These are phyloP conservation scores for Anoura caudifer DNA, from an alignment of 2,113 vertebrate genomes.

Conservation along the genomic window DNA sequence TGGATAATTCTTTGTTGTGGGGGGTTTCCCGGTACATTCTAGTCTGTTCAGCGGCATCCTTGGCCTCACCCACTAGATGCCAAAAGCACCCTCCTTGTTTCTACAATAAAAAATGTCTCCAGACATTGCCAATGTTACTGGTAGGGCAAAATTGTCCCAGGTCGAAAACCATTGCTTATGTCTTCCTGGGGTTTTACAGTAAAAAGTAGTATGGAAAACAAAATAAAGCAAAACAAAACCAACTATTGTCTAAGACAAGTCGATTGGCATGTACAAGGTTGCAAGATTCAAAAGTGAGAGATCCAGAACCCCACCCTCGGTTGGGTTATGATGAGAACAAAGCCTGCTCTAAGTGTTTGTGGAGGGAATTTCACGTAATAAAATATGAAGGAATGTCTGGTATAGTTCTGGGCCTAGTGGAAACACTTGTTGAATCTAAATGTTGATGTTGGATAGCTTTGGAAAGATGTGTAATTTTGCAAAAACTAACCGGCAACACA, in stretches of 20 bases:
- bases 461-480: not conserved
- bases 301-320: not conserved
- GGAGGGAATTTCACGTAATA: not conserved
- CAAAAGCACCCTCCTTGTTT: not conserved
- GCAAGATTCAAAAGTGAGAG: not conserved
- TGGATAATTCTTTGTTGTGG: not conserved
- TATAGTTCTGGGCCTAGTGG: not conserved
- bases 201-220: not conserved
- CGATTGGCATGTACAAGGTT: not conserved
- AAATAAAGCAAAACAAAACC: not conserved
- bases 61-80: not conserved
- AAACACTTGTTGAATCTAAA: not conserved
- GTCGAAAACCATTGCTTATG: not conserved
- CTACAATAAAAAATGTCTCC: not conserved
- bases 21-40: not conserved
- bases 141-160: not conserved
- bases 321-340: not conserved
- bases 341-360: not conserved
- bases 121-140: not conserved
- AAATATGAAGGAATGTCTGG: not conserved
- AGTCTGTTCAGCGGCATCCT: not conserved
- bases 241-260: not conserved
- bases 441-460: not conserved
- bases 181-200: not conserved
- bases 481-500: not conserved